Conservation (phyloP, 2,888 invertebrate species). For the Dorcus parallelipipedus region DNA sequence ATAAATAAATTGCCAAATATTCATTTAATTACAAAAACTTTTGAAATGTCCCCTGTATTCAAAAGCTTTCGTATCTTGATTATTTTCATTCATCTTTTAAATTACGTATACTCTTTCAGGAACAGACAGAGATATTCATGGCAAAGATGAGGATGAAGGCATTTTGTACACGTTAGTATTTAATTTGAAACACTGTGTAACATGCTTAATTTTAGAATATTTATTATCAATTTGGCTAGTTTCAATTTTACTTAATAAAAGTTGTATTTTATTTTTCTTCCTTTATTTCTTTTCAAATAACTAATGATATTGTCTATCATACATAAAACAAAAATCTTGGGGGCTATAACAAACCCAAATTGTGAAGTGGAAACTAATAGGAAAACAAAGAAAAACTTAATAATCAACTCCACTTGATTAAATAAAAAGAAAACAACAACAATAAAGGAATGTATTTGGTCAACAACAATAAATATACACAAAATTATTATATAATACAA, state of each 20-base stretch:
- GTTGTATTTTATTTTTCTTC: slow-evolving; percentile 1
- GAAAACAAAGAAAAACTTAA: no score
- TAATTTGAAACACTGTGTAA: background rate
- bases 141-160: background rate
- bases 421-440: background rate
- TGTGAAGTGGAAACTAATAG: no score
- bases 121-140: background rate
- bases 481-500: slow-evolving; percentile 7
- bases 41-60: no score
- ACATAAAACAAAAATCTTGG: no score
- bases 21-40: no score
- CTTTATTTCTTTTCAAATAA: background rate
- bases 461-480: slow-evolving; percentile 7
- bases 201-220: background rate
- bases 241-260: background rate
- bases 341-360: no score
- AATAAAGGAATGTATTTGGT: slow-evolving; percentile 14
- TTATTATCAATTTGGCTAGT: background rate
- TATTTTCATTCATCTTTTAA: no score
- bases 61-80: no score
- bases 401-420: no score
- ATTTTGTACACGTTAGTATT: background rate
- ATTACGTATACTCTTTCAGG: background rate
- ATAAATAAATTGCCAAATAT: no score
- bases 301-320: no score